A percentile compares a stretch with the other conserved stretches of the same genome.
phyloP scores from a whole-genome alignment of 92 coral and sea anemone species.

The Phenganax marumi region DNA sequence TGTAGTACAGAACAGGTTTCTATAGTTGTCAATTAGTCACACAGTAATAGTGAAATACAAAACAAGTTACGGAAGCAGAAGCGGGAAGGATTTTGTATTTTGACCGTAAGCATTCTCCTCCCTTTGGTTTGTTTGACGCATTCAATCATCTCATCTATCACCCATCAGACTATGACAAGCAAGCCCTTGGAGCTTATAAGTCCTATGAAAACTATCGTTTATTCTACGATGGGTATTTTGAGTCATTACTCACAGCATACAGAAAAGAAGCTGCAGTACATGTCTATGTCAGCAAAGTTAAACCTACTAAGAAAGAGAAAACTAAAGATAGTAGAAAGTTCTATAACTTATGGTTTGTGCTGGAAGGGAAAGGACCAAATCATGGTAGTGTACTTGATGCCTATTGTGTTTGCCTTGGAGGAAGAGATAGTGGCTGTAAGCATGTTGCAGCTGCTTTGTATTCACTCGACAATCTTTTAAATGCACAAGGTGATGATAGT shows the following conservation, averaged over 20 bases:
- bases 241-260: conserved; percentile 55
- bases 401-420: conserved; percentile 60
- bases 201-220: conserved; percentile 17
- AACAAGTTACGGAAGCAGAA: too few relatives aligned
- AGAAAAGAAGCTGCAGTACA: conserved; percentile 55
- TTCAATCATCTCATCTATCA: background rate
- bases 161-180: background rate
- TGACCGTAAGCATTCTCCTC: too few relatives aligned
- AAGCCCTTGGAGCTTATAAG: background rate
- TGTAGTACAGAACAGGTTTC: too few relatives aligned
- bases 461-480: conserved; percentile 61
- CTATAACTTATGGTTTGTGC: conserved; percentile 55
- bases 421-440: conserved; percentile 66
- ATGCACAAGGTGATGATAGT: conserved; percentile 52
- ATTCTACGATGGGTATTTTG: conserved; percentile 56
- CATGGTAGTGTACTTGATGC: conserved; percentile 58
- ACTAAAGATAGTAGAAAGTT: conserved; percentile 54
- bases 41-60: too few relatives aligned
- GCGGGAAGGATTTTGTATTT: too few relatives aligned
- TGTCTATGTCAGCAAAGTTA: conserved; percentile 56
- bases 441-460: conserved; percentile 73
- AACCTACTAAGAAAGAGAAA: conserved; percentile 48
- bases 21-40: too few relatives aligned
- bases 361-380: conserved; percentile 52
- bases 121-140: background rate